Evolutionary conservation across 2,797 vertebrate species (phyloP).

Genomic region (Notamacropus eugenii): DNA sequence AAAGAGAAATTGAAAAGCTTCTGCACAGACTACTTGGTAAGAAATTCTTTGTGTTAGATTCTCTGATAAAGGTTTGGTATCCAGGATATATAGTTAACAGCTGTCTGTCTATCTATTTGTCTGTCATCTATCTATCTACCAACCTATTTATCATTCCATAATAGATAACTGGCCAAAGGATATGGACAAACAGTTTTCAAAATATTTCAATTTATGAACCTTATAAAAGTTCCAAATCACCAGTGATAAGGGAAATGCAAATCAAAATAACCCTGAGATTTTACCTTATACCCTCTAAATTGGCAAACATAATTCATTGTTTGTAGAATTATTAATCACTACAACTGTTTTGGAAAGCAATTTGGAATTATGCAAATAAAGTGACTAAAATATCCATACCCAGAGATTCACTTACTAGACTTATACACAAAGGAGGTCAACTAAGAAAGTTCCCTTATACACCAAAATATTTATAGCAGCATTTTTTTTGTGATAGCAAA

Average conservation of each 20-base stretch:
- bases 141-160: neutral
- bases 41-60: neutral
- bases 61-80: neutral
- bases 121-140: neutral
- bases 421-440: neutral
- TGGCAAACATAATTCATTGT: neutral
- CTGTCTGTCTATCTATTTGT: neutral
- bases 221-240: neutral
- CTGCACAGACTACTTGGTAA: neutral
- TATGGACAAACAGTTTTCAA: neutral
- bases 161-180: neutral
- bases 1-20: neutral
- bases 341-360: neutral
- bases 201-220: neutral
- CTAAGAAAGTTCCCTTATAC: neutral
- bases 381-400: neutral
- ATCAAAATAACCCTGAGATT: neutral
- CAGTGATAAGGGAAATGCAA: neutral
- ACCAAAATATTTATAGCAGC: neutral
- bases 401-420: neutral
- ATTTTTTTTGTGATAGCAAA: neutral
- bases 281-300: neutral
- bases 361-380: neutral
- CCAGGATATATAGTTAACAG: neutral
- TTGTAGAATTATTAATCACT: neutral